phyloP scores from a whole-genome alignment of 2,888 invertebrate species.

The Tholera decimalis region DNA sequence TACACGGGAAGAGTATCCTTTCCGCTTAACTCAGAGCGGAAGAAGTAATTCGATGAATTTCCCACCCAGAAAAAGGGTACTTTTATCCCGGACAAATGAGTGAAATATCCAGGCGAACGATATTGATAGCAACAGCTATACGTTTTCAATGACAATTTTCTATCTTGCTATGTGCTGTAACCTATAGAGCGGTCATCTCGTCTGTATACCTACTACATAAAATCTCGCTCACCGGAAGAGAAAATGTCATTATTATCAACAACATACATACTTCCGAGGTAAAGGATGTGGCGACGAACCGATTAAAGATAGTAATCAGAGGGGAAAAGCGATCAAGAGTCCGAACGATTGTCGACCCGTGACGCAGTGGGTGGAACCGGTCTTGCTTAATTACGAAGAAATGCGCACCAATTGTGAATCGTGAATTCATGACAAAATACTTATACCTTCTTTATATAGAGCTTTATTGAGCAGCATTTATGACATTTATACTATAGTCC shows the following conservation, averaged over 20 bases:
- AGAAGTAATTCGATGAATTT: too few relatives aligned
- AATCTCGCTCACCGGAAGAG: constrained; percentile 21
- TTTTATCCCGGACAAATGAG: too few relatives aligned
- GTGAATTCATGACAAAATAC: neutral
- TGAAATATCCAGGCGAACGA: too few relatives aligned
- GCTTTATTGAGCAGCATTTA: too few relatives aligned
- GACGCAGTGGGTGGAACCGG: constrained; percentile 9
- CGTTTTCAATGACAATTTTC: too few relatives aligned
- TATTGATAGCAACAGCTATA: too few relatives aligned
- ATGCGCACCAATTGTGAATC: constrained; percentile 6
- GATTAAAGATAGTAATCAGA: constrained; percentile 45
- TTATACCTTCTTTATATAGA: too few relatives aligned
- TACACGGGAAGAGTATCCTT: too few relatives aligned
- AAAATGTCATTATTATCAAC: constrained; percentile 47
- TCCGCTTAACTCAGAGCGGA: too few relatives aligned
- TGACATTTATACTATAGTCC: too few relatives aligned
- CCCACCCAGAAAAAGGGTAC: too few relatives aligned
- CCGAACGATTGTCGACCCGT: constrained; percentile 24
- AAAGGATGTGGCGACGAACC: constrained; percentile 51
- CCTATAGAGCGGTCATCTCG: neutral
- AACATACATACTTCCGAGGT: constrained; percentile 30
- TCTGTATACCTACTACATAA: neutral
- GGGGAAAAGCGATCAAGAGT: constrained; percentile 34
- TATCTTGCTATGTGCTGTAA: neutral
- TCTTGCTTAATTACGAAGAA: neutral